Percentiles rank a stretch among this genome's conserved stretches.
These are phyloP conservation scores for Drosophila ohnishii DNA, from an alignment of 1,140 invertebrate species.

Conservation along the genomic window DNA sequence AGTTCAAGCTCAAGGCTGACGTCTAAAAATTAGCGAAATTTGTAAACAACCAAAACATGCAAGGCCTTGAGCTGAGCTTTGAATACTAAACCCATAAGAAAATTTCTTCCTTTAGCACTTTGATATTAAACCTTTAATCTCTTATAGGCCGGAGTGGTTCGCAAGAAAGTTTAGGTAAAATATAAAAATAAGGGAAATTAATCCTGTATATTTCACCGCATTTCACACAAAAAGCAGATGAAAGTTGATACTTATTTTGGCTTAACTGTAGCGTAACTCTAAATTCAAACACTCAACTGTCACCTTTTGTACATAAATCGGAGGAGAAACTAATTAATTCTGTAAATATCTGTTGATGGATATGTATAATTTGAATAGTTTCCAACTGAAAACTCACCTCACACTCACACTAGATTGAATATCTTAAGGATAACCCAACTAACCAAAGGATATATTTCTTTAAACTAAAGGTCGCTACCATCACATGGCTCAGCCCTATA, in stretches of 20 bases:
- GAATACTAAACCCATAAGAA: constrained; percentile 33
- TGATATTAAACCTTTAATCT: constrained; percentile 69
- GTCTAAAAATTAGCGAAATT: constrained; percentile 37
- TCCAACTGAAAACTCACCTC: constrained; percentile 12
- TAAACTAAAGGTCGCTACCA: constrained; percentile 67
- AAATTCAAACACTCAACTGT: constrained; percentile 21
- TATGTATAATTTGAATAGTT: constrained; percentile 38
- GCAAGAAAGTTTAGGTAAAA: constrained; percentile 67
- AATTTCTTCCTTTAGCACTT: constrained; percentile 18
- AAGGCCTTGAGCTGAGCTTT: constrained; percentile 32
- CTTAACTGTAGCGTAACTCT: not conserved
- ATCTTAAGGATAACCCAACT: not conserved
- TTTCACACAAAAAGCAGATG: constrained; percentile 27
- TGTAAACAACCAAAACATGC: constrained; percentile 26
- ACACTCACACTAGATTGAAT: not conserved
- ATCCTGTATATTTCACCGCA: not conserved
- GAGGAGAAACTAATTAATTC: constrained; percentile 38
- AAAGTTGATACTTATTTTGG: not conserved
- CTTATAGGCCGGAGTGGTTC: constrained; percentile 63
- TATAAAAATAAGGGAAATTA: constrained; percentile 6
- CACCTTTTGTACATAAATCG: constrained; percentile 35
- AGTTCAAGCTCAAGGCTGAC: constrained; percentile 60
- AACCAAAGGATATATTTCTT: not conserved
- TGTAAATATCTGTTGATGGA: constrained; percentile 42
- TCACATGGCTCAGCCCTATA: constrained; percentile 68